Evolutionary conservation across 2,888 invertebrate genomes (phyloP), one percentile per base, ranked within the genome.

Genomic region (Rhimphoctona megacephalus): DNA sequence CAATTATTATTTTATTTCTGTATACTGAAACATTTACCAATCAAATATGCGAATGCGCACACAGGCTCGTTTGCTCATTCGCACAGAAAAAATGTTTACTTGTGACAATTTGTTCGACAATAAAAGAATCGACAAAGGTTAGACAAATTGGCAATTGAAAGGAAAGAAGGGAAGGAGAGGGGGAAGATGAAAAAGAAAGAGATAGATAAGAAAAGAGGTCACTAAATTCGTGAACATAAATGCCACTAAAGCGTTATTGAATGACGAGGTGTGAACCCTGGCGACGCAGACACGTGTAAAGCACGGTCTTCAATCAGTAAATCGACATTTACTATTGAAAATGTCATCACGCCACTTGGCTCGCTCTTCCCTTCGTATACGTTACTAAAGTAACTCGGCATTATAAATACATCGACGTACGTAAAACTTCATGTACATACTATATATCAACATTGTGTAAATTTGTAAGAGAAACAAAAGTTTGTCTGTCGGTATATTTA

Each of bases 241-340:
- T 52, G 30, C n/a, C 22, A 25, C 43, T 46, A 30, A 33, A 36
- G 22, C 14, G 36, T 69, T 52, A 61, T 73, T 77, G 39, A 81
- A 73, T 36, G 33, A 25, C 57, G 73, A 85, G 85, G 85, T 85
- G 85, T 33, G 54, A 85, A 66, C 33, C 66, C 33, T 8, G 7
- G 3, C 36, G 43, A 25, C 67, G 25, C 54, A 43, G 46, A 57
- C 33, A 61, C 33, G 22, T 61, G 46, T 25, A 36, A 43, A 64
- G 61, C 36, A 79, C 3, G 17, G 49, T 46, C 61, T 67, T 83
- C 66, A 81, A 86, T 83, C 76, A 67, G 66, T 33, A 43, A 83
- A 83, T 86, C 86, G 83, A 81, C 70, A 72, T 80, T 83, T 81
- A 66, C 72, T 54, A 83, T 83, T 83, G 72, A 86, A 69, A 67